phyloP scores from a whole-genome alignment of 2,113 vertebrate genomes.

The Peromyscus polionotus region DNA sequence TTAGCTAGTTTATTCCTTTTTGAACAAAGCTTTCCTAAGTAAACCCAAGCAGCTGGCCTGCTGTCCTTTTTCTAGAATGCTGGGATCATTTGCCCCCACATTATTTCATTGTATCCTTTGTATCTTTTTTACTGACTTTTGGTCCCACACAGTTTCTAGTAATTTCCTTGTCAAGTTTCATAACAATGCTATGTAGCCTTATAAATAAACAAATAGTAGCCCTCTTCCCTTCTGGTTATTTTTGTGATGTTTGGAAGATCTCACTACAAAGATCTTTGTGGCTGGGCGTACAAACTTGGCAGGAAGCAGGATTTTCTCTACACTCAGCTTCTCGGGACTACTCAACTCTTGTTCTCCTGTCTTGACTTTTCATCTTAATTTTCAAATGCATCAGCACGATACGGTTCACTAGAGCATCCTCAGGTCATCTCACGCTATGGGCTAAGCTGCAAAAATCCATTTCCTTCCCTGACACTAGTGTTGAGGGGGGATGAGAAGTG shows the following conservation, averaged over 20 bases:
- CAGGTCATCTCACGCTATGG: not conserved
- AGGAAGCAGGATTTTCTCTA: not conserved
- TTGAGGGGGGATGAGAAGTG: not conserved
- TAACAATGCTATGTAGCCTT: not conserved
- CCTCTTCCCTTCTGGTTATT: not conserved
- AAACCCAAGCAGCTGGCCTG: not conserved
- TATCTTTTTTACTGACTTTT: not conserved
- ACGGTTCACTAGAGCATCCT: not conserved
- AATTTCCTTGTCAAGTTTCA: not conserved
- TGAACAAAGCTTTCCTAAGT: constrained; percentile 19
- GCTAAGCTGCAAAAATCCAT: not conserved
- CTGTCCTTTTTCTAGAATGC: not conserved
- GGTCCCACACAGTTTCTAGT: not conserved
- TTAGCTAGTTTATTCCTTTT: not conserved
- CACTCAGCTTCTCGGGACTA: constrained; percentile 40
- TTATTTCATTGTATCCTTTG: not conserved
- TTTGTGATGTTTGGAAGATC: not conserved
- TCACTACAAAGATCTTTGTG: not conserved
- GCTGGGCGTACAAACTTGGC: not conserved
- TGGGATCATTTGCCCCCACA: not conserved
- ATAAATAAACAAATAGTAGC: not conserved
- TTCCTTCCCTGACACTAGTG: not conserved
- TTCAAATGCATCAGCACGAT: not conserved
- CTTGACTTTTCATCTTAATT: constrained; percentile 35
- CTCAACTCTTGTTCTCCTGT: not conserved